Percentiles rank a stretch among this genome's conserved stretches.
phyloP scores from a whole-genome alignment of 2,888 invertebrate genomes.

The Omphaloscelis lunosa region DNA sequence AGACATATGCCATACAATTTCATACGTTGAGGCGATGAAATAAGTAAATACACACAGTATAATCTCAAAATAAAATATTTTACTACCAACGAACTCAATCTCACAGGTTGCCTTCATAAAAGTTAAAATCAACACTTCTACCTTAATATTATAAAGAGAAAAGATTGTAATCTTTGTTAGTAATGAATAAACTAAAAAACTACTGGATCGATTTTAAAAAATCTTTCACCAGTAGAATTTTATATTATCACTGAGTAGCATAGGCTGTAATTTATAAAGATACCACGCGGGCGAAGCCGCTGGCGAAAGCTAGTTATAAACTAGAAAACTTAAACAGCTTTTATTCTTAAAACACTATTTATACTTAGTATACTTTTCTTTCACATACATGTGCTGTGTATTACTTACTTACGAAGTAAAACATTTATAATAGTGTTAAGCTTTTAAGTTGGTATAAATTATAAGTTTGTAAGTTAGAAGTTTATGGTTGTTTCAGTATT shows the following conservation, averaged over 20 bases:
- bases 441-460: conserved; percentile 51
- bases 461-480: conserved; percentile 65
- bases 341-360: background rate
- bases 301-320: too few relatives aligned
- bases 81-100: background rate
- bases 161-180: too few relatives aligned
- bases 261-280: too few relatives aligned
- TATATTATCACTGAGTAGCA: too few relatives aligned
- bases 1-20: background rate
- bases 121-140: background rate
- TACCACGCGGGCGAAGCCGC: too few relatives aligned
- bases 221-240: too few relatives aligned
- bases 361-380: background rate
- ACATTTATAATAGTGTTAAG: conserved; percentile 50
- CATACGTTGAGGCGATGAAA: background rate
- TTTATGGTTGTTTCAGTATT: conserved; percentile 65
- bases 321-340: background rate
- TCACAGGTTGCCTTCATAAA: conserved; percentile 13
- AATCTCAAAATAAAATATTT: background rate
- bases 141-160: too few relatives aligned
- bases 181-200: too few relatives aligned
- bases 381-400: conserved; percentile 4
- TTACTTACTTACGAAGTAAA: conserved; percentile 25
- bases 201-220: too few relatives aligned
- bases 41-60: background rate